These are phyloP conservation scores for Agonopterix arenella DNA, from an alignment of 2,888 invertebrate genomes.

Conservation along the genomic window DNA sequence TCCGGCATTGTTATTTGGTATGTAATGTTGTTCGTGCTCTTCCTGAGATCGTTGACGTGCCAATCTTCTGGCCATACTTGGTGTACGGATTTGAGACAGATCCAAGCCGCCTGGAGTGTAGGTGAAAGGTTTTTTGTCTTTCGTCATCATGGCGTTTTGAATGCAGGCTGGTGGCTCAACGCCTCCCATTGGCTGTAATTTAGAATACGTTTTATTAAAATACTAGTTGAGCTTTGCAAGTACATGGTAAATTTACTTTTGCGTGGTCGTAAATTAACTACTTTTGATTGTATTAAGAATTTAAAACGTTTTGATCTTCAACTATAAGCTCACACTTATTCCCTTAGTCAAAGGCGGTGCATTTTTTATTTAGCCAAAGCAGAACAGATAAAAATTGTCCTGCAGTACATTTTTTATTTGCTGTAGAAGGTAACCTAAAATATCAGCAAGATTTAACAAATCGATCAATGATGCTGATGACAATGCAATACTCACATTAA, in stretches of 20 bases:
- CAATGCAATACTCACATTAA: slow-evolving; percentile 50
- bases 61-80: slow-evolving; percentile 90
- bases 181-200: slow-evolving; percentile 63
- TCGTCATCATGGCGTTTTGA: slow-evolving; percentile 96
- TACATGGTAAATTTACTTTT: neutral
- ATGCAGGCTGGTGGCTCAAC: slow-evolving; percentile 91
- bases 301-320: no score
- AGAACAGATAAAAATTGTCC: no score
- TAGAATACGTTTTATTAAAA: neutral
- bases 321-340: no score
- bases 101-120: slow-evolving; percentile 96
- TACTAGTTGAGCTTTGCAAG: neutral
- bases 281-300: no score
- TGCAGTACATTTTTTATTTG: no score
- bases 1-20: slow-evolving; percentile 27
- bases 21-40: slow-evolving; percentile 69
- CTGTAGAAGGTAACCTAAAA: no score
- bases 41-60: slow-evolving; percentile 79
- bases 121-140: slow-evolving; percentile 98
- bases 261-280: no score
- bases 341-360: no score
- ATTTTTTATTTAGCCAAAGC: no score
- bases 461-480: no score
- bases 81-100: slow-evolving; percentile 92
- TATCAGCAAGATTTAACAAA: no score